These are phyloP conservation scores for Oncorhynchus keta DNA, from an alignment of 2,113 vertebrate species.

Conservation along the genomic window DNA sequence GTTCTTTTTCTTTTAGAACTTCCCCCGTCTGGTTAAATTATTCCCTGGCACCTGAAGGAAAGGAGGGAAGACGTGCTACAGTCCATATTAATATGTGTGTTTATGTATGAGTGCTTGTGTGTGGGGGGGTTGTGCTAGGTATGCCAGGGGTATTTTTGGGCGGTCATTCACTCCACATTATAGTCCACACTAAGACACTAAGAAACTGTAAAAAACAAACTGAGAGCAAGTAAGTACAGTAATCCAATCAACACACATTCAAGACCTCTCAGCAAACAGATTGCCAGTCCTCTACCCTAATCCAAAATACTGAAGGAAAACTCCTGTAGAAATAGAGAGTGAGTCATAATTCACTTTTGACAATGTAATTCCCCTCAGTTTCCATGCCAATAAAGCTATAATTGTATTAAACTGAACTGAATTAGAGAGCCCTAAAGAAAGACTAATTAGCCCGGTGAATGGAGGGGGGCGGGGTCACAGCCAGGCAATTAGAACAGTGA, in stretches of 20 bases:
- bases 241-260: not conserved
- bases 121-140: too few species aligned
- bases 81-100: too few species aligned
- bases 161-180: too few species aligned
- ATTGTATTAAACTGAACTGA: not conserved
- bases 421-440: not conserved
- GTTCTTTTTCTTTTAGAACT: constrained; percentile 30
- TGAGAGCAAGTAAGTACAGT: too few species aligned
- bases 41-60: too few species aligned
- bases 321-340: not conserved
- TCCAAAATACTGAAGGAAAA: not conserved
- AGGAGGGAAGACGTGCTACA: too few species aligned
- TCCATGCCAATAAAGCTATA: not conserved
- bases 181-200: too few species aligned
- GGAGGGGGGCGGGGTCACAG: not conserved
- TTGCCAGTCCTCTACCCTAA: too few species aligned
- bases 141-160: too few species aligned
- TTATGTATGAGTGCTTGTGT: too few species aligned
- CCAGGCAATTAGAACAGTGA: not conserved
- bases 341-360: not conserved
- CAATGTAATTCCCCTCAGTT: not conserved
- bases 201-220: too few species aligned
- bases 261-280: not conserved
- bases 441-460: not conserved
- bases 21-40: constrained; percentile 43